phyloP scores from a whole-genome alignment of 2,797 vertebrate genomes.

The Cirrhinus mrigala region DNA sequence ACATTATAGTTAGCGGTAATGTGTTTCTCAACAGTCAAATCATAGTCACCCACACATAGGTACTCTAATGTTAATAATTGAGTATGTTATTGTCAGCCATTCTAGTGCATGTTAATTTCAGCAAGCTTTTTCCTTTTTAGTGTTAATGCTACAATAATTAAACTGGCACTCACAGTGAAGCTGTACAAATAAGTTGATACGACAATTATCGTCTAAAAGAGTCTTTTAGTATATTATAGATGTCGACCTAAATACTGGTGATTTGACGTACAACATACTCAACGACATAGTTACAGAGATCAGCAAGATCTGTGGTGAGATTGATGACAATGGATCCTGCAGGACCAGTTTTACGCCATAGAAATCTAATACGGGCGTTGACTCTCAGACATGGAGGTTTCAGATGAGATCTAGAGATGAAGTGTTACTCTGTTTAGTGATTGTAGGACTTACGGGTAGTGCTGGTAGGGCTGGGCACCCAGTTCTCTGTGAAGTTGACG shows the following conservation, averaged over 20 bases:
- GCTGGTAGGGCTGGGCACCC: slow-evolving; percentile 78
- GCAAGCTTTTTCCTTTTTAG: not conserved
- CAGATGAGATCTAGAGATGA: not conserved
- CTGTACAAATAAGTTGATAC: not conserved
- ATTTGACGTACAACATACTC: not conserved
- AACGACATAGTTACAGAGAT: slow-evolving; percentile 6
- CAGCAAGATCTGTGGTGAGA: not conserved
- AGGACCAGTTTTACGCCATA: slow-evolving; percentile 25
- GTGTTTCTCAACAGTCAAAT: slow-evolving; percentile 14
- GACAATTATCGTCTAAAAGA: not conserved
- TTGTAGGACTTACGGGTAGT: slow-evolving; percentile 79
- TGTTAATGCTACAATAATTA: not conserved
- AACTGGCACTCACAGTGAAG: not conserved
- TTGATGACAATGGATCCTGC: slow-evolving; percentile 7
- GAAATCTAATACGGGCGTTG: slow-evolving; percentile 32
- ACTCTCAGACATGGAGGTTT: not conserved
- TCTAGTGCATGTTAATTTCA: slow-evolving; percentile 5
- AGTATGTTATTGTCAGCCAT: not conserved
- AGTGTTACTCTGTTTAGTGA: not conserved
- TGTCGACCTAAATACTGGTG: not conserved
- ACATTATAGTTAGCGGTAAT: not conserved
- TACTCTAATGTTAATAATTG: not conserved
- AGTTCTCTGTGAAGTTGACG: slow-evolving; percentile 91
- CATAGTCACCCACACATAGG: slow-evolving; percentile 17
- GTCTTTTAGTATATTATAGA: not conserved